These are phyloP conservation scores for Philopedon plagiatum DNA, from an alignment of 2,888 invertebrate species.

Conservation along the genomic window DNA sequence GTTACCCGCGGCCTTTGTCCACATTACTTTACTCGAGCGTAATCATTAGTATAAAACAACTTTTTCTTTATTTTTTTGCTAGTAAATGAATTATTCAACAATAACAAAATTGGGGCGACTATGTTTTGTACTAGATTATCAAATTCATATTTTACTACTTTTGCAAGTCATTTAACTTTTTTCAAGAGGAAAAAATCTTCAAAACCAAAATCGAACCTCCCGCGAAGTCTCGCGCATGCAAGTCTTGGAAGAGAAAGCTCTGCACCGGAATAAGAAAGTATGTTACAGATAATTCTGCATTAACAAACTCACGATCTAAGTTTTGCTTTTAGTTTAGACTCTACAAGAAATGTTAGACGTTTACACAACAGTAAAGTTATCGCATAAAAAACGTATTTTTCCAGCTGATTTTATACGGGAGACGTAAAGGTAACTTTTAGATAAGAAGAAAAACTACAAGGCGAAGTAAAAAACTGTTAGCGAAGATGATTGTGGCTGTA, in stretches of 20 bases:
- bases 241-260: conserved; percentile 28
- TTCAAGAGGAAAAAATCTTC: no score
- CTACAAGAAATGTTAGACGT: conserved; percentile 3
- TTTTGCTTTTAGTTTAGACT: conserved; percentile 14
- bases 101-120: no score
- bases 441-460: no score
- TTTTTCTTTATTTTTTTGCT: no score
- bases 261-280: conserved; percentile 25
- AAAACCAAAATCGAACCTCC: no score
- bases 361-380: neutral
- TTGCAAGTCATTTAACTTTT: no score
- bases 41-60: no score
- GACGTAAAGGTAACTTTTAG: neutral
- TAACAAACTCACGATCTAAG: neutral
- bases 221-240: neutral
- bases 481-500: conserved; percentile 61
- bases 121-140: no score
- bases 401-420: neutral
- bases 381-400: neutral
- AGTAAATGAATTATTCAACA: no score
- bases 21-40: no score
- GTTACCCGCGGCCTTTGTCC: no score
- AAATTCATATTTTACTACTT: no score
- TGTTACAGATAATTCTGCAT: conserved; percentile 6
- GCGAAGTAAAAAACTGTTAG: neutral